Evolutionary conservation across 2,113 vertebrate genomes (phyloP), one percentile per base, ranked within the genome.

Genomic region (Onychostruthus taczanowskii): DNA sequence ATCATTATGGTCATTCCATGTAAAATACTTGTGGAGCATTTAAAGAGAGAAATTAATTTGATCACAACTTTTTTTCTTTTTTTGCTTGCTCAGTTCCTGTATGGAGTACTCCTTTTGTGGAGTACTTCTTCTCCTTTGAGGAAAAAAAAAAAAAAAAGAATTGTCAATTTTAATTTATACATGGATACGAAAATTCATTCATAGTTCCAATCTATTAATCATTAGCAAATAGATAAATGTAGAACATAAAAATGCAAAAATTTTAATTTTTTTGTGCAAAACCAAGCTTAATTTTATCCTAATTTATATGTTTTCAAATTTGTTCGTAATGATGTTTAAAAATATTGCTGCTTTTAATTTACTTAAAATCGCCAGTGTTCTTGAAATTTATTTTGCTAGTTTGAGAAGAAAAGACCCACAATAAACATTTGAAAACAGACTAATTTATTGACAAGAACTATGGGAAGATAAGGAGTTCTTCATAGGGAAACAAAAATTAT

Each of bases 231-330:
- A 63, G 2, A 5, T 5, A 73, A 83, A 80, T 37, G 1, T 16
- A 35, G 6, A 78, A 15, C 41, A 30, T 33, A 46, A 62, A 75
- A 43, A 20, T 21, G 0, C 1, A 52, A 87, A 80, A 30, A 39
- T 0, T 4, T 6, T 11, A 5, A 23, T 10, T 16, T 11, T 43
- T 53, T 59, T 7, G 2, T 52, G 13, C 2, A 43, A 58, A 75
- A 15, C 0, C 0, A 72, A 41, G 3, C 5, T 58, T n/a, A 7
- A 23, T 21, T 53, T 59, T 44, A 27, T 26, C 9, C 18, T 33
- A 6, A 9, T 90, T 59, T 69, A 4, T 8, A 6, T 37, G 5
- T 26, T 68, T 83, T 76, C 17, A 59, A 6, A 39, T 56, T 46
- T 88, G 15, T 50, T 41, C 10, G 2, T n/a, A 58, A 67, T 28